These are phyloP conservation scores for Zhuqinia jingwanae DNA, from an alignment of 2,888 invertebrate genomes.

Conservation along the genomic window DNA sequence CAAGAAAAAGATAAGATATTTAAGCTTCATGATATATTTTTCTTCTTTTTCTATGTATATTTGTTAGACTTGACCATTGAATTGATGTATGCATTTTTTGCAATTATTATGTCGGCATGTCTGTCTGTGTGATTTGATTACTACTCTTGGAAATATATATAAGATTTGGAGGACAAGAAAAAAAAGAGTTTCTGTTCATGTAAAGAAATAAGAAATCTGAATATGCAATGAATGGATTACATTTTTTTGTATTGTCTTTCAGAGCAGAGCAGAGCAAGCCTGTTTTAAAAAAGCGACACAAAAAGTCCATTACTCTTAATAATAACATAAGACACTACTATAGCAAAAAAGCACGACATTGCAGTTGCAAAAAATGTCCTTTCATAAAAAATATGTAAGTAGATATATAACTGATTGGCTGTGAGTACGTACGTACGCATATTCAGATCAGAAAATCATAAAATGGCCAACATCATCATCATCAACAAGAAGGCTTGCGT, in stretches of 20 bases:
- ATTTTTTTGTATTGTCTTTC: background rate
- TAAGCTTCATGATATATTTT: conserved; percentile 3
- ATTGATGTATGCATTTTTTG: background rate
- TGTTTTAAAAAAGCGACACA: conserved; percentile 3
- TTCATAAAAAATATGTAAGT: background rate
- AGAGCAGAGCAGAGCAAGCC: background rate
- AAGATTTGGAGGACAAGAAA: conserved; percentile 37
- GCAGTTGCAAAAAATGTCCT: conserved; percentile 1
- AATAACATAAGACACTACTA: no score
- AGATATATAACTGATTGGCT: background rate
- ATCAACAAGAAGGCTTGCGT: conserved; percentile 56
- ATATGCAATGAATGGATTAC: no score
- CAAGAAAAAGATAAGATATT: no score
- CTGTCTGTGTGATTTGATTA: background rate
- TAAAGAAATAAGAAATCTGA: no score
- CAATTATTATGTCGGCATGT: background rate
- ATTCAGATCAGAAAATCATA: background rate
- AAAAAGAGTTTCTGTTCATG: no score
- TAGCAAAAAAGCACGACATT: no score
- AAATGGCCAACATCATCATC: background rate
- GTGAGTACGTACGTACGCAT: background rate
- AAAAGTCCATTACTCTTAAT: background rate
- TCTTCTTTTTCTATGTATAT: background rate
- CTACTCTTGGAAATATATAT: background rate
- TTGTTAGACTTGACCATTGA: conserved; percentile 35